Evolutionary conservation across 1,140 invertebrate genomes (phyloP), one percentile per base, ranked within the genome.

Genomic region (Nephila pilipes): DNA sequence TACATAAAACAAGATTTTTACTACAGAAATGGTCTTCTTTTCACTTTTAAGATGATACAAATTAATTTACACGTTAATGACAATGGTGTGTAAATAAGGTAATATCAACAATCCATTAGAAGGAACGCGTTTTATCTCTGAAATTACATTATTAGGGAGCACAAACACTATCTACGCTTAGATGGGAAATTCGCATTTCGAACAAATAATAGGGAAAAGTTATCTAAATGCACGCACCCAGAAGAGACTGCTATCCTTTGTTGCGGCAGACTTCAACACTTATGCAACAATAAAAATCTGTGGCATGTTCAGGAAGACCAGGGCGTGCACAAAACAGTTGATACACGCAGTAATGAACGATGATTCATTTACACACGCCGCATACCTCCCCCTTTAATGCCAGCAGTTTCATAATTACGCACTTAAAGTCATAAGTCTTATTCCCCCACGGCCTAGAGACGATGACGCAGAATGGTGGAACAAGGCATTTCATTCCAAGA

Each of bases 391-490:
- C 46, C 46, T 46, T 25, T 25, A 29, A 83, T 83, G 80, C 36
- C 80, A 75, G 69, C 69, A 55, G 36, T 85, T 58, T 85, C 83
- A 85, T 85, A 85, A 85, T 85, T 85, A 85, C 54, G 83, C n/a
- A 32, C 16, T 85, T 85, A 85, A 85, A 57, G 54, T 32, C 83
- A 85, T 85, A 57, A 60, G 55, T 57, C 54, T 57, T 60, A 32
- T 32, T 57, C 83, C 83, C n/a, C 54, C 55, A 2, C 69, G 16
- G 32, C 14, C 29, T 2, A 14, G 12, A 36, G 69, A 75, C 69
- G 69, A 75, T 36, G 69, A 36, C 63, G 10, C 63, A 22, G 20
- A 58, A 12, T 16, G 57, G 57, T 58, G 57, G 57, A 65, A 65
- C 63, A 65, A 65, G 63, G 63, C 63, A 65, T 65, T 65, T 75